Conservation (phyloP, 2,888 invertebrate genomes). For the Thereva nobilitata region DNA sequence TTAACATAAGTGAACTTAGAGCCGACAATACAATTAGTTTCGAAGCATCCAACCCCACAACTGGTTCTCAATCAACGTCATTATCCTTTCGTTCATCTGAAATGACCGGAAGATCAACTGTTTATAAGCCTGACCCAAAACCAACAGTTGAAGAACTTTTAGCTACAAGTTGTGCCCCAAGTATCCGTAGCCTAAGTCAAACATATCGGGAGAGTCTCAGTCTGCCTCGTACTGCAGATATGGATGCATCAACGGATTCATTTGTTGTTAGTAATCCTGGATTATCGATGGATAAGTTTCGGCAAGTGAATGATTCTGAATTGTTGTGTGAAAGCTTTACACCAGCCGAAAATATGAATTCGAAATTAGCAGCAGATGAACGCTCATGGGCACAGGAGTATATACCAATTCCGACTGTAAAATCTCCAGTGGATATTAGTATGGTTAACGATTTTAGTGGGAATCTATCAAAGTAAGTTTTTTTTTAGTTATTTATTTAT, state of each 20-base stretch:
- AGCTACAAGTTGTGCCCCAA: conserved; percentile 52
- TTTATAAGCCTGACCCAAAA: conserved; percentile 42
- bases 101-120: conserved; percentile 55
- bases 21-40: conserved; percentile 54
- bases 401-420: conserved; percentile 52
- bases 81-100: conserved; percentile 55
- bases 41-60: conserved; percentile 45
- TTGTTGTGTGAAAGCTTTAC: conserved; percentile 47
- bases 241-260: conserved; percentile 44
- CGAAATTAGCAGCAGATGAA: conserved; percentile 52
- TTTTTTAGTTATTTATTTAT: too few relatives aligned
- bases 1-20: conserved; percentile 54
- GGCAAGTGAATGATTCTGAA: conserved; percentile 37
- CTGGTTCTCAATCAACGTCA: too few relatives aligned
- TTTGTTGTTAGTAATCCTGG: conserved; percentile 6
- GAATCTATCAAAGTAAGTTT: conserved; percentile 15
- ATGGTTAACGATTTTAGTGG: not conserved
- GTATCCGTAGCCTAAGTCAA: conserved; percentile 46
- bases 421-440: not conserved
- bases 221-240: conserved; percentile 53
- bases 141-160: conserved; percentile 53
- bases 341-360: conserved; percentile 54
- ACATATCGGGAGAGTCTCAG: conserved; percentile 42
- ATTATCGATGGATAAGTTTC: conserved; percentile 35
- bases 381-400: conserved; percentile 54